phyloP scores from a whole-genome alignment of 2,797 vertebrate species.

The Pampus argenteus region DNA sequence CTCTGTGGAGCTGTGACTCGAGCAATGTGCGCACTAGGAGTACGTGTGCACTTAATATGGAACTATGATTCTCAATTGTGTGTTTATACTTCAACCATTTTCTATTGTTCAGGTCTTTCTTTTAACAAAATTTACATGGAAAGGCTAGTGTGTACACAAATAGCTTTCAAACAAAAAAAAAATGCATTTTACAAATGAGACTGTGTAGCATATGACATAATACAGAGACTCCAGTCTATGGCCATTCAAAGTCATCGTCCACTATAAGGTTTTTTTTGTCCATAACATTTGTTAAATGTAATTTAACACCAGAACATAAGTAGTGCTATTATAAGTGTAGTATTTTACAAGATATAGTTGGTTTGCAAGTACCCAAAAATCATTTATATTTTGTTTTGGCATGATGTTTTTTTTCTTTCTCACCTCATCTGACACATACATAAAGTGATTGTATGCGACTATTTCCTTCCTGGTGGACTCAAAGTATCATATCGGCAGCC shows the following conservation, averaged over 20 bases:
- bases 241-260: constrained; percentile 8
- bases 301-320: constrained; percentile 2
- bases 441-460: neutral
- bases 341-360: constrained; percentile 1
- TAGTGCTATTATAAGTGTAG: neutral
- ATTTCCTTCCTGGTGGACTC: neutral
- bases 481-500: neutral
- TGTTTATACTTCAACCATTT: too few relatives aligned
- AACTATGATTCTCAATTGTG: too few relatives aligned
- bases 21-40: constrained; percentile 15
- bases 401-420: neutral
- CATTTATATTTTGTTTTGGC: neutral
- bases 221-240: neutral
- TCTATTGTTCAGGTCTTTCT: too few relatives aligned
- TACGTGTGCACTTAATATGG: too few relatives aligned
- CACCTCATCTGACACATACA: neutral
- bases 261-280: neutral
- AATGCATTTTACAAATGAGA: too few relatives aligned
- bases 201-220: neutral
- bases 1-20: constrained; percentile 11
- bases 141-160: too few relatives aligned
- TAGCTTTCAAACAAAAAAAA: too few relatives aligned
- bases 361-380: neutral
- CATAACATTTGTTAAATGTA: neutral
- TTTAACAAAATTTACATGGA: too few relatives aligned